Evolutionary conservation across 92 coral and sea anemone species (phyloP).

Genomic region (Palythoa grandis): DNA sequence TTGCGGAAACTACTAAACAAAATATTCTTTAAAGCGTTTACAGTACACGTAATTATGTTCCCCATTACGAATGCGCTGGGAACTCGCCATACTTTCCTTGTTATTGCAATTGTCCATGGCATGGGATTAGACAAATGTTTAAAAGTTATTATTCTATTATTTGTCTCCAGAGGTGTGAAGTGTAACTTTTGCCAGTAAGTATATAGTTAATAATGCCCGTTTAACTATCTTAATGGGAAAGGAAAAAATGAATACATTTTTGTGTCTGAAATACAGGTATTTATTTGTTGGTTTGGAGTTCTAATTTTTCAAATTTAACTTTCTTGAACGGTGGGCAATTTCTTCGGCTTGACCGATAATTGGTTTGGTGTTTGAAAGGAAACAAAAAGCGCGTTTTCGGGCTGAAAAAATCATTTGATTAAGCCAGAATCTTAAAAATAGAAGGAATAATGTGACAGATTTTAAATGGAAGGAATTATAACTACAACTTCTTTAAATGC

Average conservation of each 20-base stretch:
- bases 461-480: not conserved
- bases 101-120: constrained; percentile 24
- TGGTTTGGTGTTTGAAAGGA: not conserved
- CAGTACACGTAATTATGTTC: not conserved
- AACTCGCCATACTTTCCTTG: constrained; percentile 21
- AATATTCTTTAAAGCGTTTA: constrained; percentile 22
- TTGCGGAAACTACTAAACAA: constrained; percentile 27
- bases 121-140: constrained; percentile 39
- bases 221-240: not conserved
- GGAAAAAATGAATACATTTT: not conserved
- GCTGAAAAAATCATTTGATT: constrained; percentile 2
- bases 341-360: not conserved
- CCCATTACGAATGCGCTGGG: constrained; percentile 23
- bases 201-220: constrained; percentile 20
- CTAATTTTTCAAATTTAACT: not conserved
- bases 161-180: constrained; percentile 38
- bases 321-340: not conserved
- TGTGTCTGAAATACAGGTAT: not conserved
- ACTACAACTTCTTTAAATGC: not conserved
- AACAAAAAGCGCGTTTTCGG: constrained; percentile 7
- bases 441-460: constrained; percentile 1
- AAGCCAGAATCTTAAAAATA: not conserved
- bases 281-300: constrained; percentile 3
- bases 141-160: constrained; percentile 2
- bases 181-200: constrained; percentile 40